Percentiles rank a stretch among this genome's conserved stretches.
phyloP scores from a whole-genome alignment of 2,113 vertebrate genomes.

The Microcebus tavaratra region DNA sequence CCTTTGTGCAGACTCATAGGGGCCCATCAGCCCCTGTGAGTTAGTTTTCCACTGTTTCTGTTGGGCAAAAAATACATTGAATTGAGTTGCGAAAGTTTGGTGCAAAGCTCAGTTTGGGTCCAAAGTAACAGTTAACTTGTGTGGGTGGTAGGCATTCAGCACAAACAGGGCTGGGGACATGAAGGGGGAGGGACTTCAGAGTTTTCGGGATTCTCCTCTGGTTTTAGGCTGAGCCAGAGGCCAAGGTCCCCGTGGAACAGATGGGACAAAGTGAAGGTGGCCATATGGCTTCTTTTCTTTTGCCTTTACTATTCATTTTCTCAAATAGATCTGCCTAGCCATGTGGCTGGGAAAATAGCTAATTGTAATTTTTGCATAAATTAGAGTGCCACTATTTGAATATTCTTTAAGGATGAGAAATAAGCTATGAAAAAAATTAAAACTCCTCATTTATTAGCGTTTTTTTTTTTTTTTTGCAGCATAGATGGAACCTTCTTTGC shows the following conservation, averaged over 20 bases:
- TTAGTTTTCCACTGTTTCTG: slow-evolving; percentile 20
- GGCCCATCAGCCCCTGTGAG: neutral
- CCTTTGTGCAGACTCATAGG: neutral
- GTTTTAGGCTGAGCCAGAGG: slow-evolving; percentile 50
- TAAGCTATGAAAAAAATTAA: neutral
- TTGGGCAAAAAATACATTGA: slow-evolving; percentile 29
- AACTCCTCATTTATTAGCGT: neutral
- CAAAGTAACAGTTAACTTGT: slow-evolving; percentile 68
- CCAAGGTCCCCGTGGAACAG: slow-evolving; percentile 39
- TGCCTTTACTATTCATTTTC: neutral
- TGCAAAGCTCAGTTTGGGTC: slow-evolving; percentile 85
- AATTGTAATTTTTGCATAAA: neutral
- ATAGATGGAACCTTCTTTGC: neutral
- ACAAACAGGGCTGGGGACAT: slow-evolving; percentile 65
- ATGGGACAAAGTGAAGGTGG: neutral
- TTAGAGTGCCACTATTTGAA: neutral
- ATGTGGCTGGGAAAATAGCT: neutral
- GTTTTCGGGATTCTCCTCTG: neutral
- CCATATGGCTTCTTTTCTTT: neutral
- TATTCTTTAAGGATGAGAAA: neutral
- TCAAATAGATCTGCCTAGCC: neutral
- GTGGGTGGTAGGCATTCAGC: slow-evolving; percentile 46
- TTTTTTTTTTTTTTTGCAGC: neutral
- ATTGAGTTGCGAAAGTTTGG: slow-evolving; percentile 77
- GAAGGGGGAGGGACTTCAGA: slow-evolving; percentile 20